Percentiles rank a stretch among this genome's conserved stretches.
Evolutionary conservation across 1,140 invertebrate genomes (phyloP).

Genomic region (Phortica variegata): DNA sequence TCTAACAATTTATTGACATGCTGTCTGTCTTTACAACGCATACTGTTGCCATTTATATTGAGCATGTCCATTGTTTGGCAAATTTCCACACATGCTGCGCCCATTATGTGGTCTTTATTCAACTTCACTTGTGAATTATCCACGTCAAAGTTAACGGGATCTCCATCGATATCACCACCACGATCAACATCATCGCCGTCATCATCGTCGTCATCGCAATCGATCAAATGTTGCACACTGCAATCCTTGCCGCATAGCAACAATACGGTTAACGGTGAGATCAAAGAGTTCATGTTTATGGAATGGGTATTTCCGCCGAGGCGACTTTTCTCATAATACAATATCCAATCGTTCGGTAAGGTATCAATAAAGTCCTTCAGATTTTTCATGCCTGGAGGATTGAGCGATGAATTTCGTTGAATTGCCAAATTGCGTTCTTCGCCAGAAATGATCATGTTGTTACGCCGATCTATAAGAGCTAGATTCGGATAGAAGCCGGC

Average conservation of each 20-base stretch:
- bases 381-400: slow-evolving; percentile 40
- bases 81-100: slow-evolving; percentile 4
- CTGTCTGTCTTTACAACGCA: no score
- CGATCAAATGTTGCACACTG: no score
- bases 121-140: neutral
- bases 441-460: slow-evolving; percentile 58
- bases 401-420: slow-evolving; percentile 72
- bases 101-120: slow-evolving; percentile 2
- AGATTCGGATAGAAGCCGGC: slow-evolving; percentile 88
- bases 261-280: slow-evolving; percentile 76
- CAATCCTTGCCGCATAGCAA: slow-evolving; percentile 68
- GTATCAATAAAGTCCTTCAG: slow-evolving; percentile 52
- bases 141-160: neutral
- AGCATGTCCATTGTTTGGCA: slow-evolving; percentile 4
- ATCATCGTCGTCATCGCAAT: slow-evolving; percentile 5
- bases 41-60: no score
- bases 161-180: slow-evolving; percentile 5
- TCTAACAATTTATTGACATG: neutral
- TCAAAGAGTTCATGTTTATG: slow-evolving; percentile 72
- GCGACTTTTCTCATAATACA: slow-evolving; percentile 80
- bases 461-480: slow-evolving; percentile 63
- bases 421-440: slow-evolving; percentile 74
- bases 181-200: slow-evolving; percentile 3
- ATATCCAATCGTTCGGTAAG: slow-evolving; percentile 77
- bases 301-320: slow-evolving; percentile 64